Evolutionary conservation across 2,888 invertebrate genomes (phyloP).

Genomic region (Lamellibrachia columna): DNA sequence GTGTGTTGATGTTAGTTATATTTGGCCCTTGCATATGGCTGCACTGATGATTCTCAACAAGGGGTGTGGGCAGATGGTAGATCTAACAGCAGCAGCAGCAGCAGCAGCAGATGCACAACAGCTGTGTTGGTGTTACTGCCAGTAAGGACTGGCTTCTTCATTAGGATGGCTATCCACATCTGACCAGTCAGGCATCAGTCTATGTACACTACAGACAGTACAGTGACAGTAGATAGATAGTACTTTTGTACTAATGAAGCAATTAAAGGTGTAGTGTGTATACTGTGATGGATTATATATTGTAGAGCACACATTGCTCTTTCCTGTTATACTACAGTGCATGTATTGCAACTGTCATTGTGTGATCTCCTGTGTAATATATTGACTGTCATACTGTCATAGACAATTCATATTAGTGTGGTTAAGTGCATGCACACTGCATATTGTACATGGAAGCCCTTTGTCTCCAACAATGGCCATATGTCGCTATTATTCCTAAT

Average conservation of each 20-base stretch:
- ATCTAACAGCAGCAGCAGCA: background rate
- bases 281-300: background rate
- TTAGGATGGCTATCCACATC: background rate
- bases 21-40: background rate
- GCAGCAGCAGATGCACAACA: background rate
- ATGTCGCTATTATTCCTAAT: background rate
- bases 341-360: background rate
- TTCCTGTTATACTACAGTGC: background rate
- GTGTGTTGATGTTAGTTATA: background rate
- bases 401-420: background rate
- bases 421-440: background rate
- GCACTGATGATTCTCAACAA: conserved; percentile 10
- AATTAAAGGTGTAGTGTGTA: background rate
- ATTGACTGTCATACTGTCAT: background rate
- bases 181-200: background rate
- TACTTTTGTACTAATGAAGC: background rate
- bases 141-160: conserved; percentile 9
- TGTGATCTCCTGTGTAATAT: background rate
- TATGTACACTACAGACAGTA: background rate
- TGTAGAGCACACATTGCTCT: background rate
- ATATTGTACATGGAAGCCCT: background rate
- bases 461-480: background rate
- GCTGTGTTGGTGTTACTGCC: background rate
- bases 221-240: background rate
- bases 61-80: conserved; percentile 9